Percentiles rank a stretch among this genome's conserved stretches.
Conservation (phyloP, 2,113 vertebrate species). For the human region GRCh38 chr2:34892501-34893000, state of each 20-base stretch:
- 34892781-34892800: conserved; percentile 9
- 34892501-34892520: background rate
- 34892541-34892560: background rate
- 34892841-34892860: conserved; percentile 55
- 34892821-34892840: conserved; percentile 57
- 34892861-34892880: conserved; percentile 4
- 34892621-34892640: background rate
- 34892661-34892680: background rate
- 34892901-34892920: background rate
- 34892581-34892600: background rate
- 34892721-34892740: background rate
- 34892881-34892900: background rate
- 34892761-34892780: background rate
- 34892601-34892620: background rate
- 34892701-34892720: background rate
- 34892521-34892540: accelerated
- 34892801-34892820: conserved; percentile 54
- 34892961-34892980: background rate
- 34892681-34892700: conserved; percentile 22
- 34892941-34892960: conserved; percentile 8
- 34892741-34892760: background rate
- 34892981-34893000: background rate
- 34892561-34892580: background rate
- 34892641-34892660: background rate
- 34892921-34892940: conserved; percentile 3